phyloP scores from a whole-genome alignment of 2,797 vertebrate genomes.

The Gymnoscopelus braueri region DNA sequence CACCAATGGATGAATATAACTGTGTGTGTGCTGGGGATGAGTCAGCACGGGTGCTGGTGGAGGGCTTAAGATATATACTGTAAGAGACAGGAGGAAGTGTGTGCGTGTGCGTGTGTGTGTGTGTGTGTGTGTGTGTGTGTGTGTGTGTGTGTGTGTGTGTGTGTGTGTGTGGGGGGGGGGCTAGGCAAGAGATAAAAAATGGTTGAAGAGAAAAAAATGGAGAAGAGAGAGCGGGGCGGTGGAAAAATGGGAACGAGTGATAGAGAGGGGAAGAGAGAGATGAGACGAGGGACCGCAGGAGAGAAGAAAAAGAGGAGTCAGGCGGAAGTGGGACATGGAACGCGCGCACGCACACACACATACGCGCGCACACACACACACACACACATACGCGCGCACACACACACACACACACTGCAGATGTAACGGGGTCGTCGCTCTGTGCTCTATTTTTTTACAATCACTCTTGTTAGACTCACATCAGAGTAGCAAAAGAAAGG shows the following conservation, averaged over 20 bases:
- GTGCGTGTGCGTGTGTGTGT: no score
- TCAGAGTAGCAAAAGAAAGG: background rate
- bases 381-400: background rate
- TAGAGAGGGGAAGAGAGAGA: background rate
- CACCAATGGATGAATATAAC: constrained; percentile 35
- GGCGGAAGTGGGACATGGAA: no score
- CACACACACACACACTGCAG: background rate
- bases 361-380: no score
- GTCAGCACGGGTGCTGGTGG: constrained; percentile 53
- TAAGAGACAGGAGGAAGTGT: background rate
- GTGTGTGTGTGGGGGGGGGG: background rate
- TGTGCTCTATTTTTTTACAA: constrained; percentile 15
- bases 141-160: no score
- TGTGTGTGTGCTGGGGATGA: constrained; percentile 44
- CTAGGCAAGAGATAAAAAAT: no score
- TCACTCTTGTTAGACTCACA: background rate
- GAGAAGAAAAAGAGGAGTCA: no score
- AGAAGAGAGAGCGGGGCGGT: background rate
- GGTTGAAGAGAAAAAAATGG: constrained; percentile 15
- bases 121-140: background rate
- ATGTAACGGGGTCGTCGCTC: background rate
- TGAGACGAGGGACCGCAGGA: background rate
- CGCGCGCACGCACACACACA: no score
- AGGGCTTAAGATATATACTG: constrained; percentile 6
- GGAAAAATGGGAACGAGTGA: constrained; percentile 24